Evolutionary conservation across 2,113 vertebrate genomes (phyloP).

Genomic region (Carassius carassius): DNA sequence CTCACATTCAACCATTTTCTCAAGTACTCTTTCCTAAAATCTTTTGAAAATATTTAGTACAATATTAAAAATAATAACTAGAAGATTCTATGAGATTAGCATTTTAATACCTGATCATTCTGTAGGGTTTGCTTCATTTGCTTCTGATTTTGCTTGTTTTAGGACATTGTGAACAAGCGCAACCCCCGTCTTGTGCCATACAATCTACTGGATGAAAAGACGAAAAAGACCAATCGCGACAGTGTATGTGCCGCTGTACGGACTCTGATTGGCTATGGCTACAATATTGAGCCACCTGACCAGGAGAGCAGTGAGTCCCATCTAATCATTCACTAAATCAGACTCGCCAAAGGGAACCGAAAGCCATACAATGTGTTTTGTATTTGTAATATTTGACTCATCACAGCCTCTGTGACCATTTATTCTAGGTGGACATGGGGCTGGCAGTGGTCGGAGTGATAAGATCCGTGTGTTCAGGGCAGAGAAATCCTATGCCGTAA

Average conservation of each 20-base stretch:
- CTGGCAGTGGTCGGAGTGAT: conserved; percentile 69
- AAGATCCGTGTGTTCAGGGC: conserved; percentile 87
- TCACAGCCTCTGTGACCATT: neutral
- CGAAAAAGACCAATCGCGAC: conserved; percentile 91
- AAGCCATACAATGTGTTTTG: neutral
- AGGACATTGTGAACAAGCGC: conserved; percentile 88
- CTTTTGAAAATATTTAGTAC: too few species aligned
- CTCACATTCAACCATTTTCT: neutral
- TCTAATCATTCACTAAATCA: neutral
- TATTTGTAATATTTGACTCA: neutral
- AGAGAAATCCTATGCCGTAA: conserved; percentile 84
- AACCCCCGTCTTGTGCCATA: conserved; percentile 92
- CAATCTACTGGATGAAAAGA: conserved; percentile 88
- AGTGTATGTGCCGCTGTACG: conserved; percentile 88
- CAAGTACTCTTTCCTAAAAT: neutral
- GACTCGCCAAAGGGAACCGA: neutral
- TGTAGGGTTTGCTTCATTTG: neutral
- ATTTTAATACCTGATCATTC: neutral
- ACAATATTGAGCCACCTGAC: conserved; percentile 92
- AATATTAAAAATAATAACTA: neutral
- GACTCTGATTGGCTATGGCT: conserved; percentile 89
- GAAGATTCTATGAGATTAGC: neutral
- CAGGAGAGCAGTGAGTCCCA: conserved; percentile 85
- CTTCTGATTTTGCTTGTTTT: conserved; percentile 25
- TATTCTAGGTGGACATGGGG: conserved; percentile 69